Percentiles rank a stretch among this genome's conserved stretches.
These are phyloP conservation scores for Triops cancriformis DNA, from an alignment of 1,140 invertebrate genomes.

Conservation along the genomic window DNA sequence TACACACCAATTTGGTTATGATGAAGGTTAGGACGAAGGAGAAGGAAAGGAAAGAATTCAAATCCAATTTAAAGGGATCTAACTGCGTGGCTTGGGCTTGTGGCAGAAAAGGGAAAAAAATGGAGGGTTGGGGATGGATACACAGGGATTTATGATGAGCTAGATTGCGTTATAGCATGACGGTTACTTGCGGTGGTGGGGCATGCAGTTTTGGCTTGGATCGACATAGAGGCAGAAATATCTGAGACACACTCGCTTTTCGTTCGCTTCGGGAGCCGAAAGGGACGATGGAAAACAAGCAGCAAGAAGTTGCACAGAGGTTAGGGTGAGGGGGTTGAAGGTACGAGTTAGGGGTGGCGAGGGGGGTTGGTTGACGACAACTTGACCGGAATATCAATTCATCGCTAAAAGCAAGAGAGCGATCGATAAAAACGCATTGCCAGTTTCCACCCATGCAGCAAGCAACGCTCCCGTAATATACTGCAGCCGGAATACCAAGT, in stretches of 20 bases:
- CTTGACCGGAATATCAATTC: constrained; percentile 13
- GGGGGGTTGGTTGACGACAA: constrained; percentile 1
- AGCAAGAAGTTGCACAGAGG: not conserved
- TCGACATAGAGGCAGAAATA: constrained; percentile 9
- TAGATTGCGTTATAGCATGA: constrained; percentile 1
- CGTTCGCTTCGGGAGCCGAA: not conserved
- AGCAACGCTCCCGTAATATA: not conserved
- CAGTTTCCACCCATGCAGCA: constrained; percentile 9
- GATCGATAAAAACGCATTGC: constrained; percentile 13
- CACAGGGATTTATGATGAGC: constrained; percentile 7
- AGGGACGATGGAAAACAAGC: not conserved
- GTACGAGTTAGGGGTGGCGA: not conserved
- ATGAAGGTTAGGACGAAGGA: not conserved
- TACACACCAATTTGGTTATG: not conserved
- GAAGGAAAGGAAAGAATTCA: not conserved
- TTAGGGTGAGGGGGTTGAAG: not conserved
- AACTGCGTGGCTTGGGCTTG: not conserved
- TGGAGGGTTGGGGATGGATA: not conserved
- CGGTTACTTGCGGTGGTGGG: not conserved
- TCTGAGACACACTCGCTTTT: not conserved
- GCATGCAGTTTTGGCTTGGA: not conserved
- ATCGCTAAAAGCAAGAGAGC: not conserved
- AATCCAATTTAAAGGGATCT: constrained; percentile 10
- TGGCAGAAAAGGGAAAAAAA: not conserved
- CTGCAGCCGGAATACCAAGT: not conserved